Evolutionary conservation across 37 sponge, comb jelly and placozoan genomes (phyloP).

Genomic region (Agelas oroides): DNA sequence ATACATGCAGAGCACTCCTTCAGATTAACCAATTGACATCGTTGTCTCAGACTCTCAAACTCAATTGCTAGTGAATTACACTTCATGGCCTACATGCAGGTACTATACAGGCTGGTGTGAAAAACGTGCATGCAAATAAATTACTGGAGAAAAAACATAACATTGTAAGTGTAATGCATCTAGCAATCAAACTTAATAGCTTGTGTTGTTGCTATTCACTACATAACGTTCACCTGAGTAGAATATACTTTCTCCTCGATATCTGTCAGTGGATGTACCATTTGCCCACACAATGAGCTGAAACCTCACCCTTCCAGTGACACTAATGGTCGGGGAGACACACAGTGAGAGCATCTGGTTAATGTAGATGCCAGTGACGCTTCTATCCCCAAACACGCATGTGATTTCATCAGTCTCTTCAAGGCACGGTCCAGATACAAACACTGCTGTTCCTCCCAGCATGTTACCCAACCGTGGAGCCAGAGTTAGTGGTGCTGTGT

Average conservation of each 20-base stretch:
- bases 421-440: not conserved
- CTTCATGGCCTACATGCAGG: not conserved
- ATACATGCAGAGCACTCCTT: too few relatives aligned
- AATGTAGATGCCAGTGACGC: slow-evolving; percentile 11
- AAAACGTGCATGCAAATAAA: too few relatives aligned
- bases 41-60: too few relatives aligned
- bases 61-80: too few relatives aligned
- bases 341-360: not conserved
- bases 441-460: slow-evolving; percentile 29
- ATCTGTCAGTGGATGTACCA: not conserved
- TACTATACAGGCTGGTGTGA: too few relatives aligned
- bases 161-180: too few relatives aligned
- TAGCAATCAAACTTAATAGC: too few relatives aligned
- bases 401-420: not conserved
- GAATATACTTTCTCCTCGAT: not conserved
- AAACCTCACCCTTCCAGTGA: slow-evolving; percentile 14
- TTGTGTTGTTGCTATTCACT: too few relatives aligned
- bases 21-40: too few relatives aligned
- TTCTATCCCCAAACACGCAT: slow-evolving; percentile 13
- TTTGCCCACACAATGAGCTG: not conserved
- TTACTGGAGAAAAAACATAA: too few relatives aligned
- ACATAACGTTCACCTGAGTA: slow-evolving; percentile 31
- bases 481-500: not conserved
- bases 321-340: slow-evolving; percentile 2
- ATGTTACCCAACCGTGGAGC: slow-evolving; percentile 12